Base-by-base conservation (phyloP, 2,797 vertebrate genomes). In the Perdix hodgsoniae region DNA sequence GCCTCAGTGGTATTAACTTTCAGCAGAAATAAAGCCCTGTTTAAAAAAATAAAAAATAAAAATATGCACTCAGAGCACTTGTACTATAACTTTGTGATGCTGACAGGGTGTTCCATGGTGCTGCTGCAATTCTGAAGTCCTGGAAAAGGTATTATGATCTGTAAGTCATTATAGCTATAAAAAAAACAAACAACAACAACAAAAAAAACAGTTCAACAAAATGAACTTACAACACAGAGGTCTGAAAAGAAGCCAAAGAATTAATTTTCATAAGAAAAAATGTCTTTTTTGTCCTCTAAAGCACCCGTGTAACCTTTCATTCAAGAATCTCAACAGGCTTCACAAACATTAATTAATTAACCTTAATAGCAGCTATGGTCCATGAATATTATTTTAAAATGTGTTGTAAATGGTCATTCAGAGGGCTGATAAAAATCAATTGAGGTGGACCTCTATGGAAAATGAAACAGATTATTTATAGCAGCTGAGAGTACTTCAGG, bases 281-380 rank as follows among this genome's bases (percentile, higher is more conserved):
- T 21, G 4, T 19, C 2, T 27, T 64, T 88, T 83, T 39, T 14
- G 8, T 42, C 6, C 9, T 64, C 9, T n/a, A 24, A 66, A 93
- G 37, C 22, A 39, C 24, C 0, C 4, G 27, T 64, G 44, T 61
- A 61, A 49, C 23, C 26, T 76, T 79, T 64, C 40, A 56, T 74
- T 93, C 10, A 54, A 69, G 75, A 66, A 75, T 71, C 56, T 93
- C 50, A 57, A 10, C 26, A 67, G 39, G 70, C 23, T 88, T 83
- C 39, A 88, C 70, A 86, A 91, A 61, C 29, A n/a, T 86, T 86
- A 73, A 78, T 94, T 95, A 93, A 93, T 92, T 94, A 88, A 73
- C 69, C 59, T 80, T 49, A 94, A 73, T 42, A 84, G 84, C 82
- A 78, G 59, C 71, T 90, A 10, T 47, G 81, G 15, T 83, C 71